phyloP scores from a whole-genome alignment of 2,888 invertebrate genomes.

The Galeruca laticollis region DNA sequence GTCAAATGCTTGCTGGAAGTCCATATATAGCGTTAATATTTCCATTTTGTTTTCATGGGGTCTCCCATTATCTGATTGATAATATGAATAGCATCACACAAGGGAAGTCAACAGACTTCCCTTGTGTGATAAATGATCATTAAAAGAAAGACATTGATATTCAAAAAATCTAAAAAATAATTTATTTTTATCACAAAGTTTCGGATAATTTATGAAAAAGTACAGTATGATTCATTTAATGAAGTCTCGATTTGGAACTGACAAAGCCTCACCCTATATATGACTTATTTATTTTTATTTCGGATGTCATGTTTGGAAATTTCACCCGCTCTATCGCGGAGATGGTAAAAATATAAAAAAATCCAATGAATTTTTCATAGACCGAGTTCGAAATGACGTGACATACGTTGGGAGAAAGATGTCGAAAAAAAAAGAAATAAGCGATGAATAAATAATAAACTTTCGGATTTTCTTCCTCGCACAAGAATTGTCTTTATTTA shows the following conservation, averaged over 20 bases:
- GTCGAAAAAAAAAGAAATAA: neutral
- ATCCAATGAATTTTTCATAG: neutral
- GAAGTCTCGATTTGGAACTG: neutral
- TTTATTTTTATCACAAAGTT: too few species aligned
- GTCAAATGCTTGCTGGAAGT: too few species aligned
- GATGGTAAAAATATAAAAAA: conserved; percentile 2
- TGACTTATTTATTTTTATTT: neutral
- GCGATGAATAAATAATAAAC: neutral
- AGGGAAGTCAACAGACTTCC: too few species aligned
- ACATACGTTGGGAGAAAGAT: neutral
- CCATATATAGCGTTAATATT: too few species aligned
- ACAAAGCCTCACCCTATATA: neutral
- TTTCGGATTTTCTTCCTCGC: neutral
- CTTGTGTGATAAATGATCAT: too few species aligned
- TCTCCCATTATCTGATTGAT: too few species aligned
- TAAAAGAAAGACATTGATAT: too few species aligned
- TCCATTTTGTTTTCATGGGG: too few species aligned
- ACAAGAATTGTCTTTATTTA: neutral
- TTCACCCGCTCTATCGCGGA: neutral
- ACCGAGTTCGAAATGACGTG: neutral
- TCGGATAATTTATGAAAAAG: too few species aligned
- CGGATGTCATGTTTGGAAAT: neutral
- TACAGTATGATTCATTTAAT: too few species aligned
- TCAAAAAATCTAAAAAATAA: too few species aligned
- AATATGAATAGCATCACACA: too few species aligned